These are phyloP conservation scores for Drosophila navojoa DNA, from an alignment of 1,140 invertebrate genomes.

Conservation along the genomic window DNA sequence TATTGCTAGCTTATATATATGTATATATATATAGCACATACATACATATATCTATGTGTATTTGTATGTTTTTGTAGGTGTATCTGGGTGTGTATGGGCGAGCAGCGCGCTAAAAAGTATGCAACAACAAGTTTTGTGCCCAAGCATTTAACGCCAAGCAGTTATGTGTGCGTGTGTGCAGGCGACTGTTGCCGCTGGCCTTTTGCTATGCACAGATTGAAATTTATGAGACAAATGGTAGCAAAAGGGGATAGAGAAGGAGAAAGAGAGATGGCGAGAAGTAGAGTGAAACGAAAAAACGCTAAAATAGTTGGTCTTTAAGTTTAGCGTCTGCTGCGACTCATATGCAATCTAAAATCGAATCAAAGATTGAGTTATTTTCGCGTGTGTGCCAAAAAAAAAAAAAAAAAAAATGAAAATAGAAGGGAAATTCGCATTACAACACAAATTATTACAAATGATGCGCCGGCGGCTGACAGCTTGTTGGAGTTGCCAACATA, in stretches of 20 bases:
- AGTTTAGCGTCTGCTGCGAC: slow-evolving; percentile 24
- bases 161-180: slow-evolving; percentile 10
- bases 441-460: slow-evolving; percentile 78
- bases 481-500: slow-evolving; percentile 52
- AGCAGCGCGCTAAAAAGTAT: slow-evolving; percentile 53
- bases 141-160: slow-evolving; percentile 56
- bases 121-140: slow-evolving; percentile 44
- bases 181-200: slow-evolving; percentile 2
- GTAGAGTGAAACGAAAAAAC: background rate
- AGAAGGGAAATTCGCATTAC: slow-evolving; percentile 47
- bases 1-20: slow-evolving; percentile 49
- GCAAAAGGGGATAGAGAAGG: background rate
- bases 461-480: slow-evolving; percentile 56
- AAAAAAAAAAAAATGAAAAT: background rate
- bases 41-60: background rate
- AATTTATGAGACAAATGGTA: slow-evolving; percentile 59
- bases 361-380: slow-evolving; percentile 54
- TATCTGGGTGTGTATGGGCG: slow-evolving; percentile 11
- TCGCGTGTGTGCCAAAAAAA: slow-evolving; percentile 30
- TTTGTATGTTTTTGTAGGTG: too few relatives aligned
- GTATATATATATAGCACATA: slow-evolving; percentile 13
- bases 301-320: slow-evolving; percentile 19
- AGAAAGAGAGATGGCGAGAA: background rate
- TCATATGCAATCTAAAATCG: slow-evolving; percentile 10
- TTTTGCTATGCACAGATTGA: slow-evolving; percentile 49